Evolutionary conservation across 1,140 invertebrate genomes (phyloP), one percentile per base, ranked within the genome.

Genomic region (Heliconius melpomene): DNA sequence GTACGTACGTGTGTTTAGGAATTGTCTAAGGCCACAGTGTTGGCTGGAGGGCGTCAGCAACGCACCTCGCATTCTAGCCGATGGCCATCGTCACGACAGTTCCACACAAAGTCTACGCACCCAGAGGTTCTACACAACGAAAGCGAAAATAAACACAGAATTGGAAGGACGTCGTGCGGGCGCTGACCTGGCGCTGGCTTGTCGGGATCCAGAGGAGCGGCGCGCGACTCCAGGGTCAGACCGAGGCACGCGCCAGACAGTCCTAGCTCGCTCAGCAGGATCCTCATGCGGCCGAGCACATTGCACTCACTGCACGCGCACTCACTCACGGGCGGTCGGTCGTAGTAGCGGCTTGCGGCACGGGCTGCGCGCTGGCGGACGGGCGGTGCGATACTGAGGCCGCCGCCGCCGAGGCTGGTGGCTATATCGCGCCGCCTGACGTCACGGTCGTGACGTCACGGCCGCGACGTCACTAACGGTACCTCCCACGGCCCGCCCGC

Each of bases 241-340:
- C 91, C 91, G 87, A 92, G 83, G 91, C 93, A 93, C 88, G 91
- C 93, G 91, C 92, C 93, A 84, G 93, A 94, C 81, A 95, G 93
- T 91, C 94, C 94, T 89, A 95, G 88, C 84, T 95, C 94, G 89
- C 94, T 94, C 83, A 95, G 90, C 89, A 95, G 93, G 93, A 95
- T 95, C 94, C 94, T 95, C 94, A 95, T 95, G 94, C 94, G 94
- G 93, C 87, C 86, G 82, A 89, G 91, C 91, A 94, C 93, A 94
- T 94, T 91, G 90, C 93, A 94, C 91, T 93, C 92, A 93, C 91
- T 93, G 90, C 88, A 90, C 91, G 91, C 91, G 91, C 91, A 93
- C 93, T 91, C 93, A 94, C 93, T 91, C 89, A 93, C 93, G 80
- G 83, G 89, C 90, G 83, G 83, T 89, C 90, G 84, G 89, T 91